These are phyloP conservation scores for Morelia viridis DNA, from an alignment of 2,797 vertebrate genomes.

Conservation along the genomic window DNA sequence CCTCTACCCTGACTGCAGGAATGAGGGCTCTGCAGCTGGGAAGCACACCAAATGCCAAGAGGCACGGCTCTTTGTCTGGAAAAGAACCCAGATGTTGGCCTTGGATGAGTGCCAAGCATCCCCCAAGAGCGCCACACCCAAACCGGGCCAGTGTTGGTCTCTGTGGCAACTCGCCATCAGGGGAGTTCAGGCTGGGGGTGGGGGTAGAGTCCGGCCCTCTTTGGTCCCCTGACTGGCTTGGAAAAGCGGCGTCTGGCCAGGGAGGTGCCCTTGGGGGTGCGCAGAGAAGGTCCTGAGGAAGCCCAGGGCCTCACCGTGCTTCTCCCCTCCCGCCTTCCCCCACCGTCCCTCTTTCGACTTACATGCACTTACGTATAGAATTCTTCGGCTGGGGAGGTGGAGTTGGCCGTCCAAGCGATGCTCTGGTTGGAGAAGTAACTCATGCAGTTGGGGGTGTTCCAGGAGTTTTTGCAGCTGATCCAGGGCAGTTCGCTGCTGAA, in stretches of 20 bases:
- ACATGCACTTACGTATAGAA: constrained; percentile 98
- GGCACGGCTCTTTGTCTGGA: no score
- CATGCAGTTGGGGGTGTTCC: constrained; percentile 94
- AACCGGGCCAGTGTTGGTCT: no score
- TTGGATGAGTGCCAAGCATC: no score
- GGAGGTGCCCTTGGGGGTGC: neutral
- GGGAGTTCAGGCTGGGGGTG: no score
- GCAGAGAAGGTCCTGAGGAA: neutral
- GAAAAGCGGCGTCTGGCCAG: no score
- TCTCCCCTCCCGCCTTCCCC: neutral
- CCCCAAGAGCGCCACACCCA: no score
- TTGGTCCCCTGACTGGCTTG: neutral
- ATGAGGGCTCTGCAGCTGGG: no score
- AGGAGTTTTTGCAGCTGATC: constrained; percentile 89
- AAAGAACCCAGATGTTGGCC: no score
- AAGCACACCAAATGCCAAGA: no score
- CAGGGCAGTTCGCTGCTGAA: constrained; percentile 89
- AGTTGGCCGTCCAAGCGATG: constrained; percentile 85
- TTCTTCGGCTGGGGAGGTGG: constrained; percentile 94
- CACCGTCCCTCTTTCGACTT: constrained; percentile 70
- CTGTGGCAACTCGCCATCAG: no score
- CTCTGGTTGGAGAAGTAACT: constrained; percentile 87
- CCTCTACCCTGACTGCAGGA: no score
- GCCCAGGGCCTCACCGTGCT: neutral
- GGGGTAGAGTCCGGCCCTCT: no score